Evolutionary conservation across 2,888 invertebrate genomes (phyloP).

Genomic region (Leistus spinibarbis): DNA sequence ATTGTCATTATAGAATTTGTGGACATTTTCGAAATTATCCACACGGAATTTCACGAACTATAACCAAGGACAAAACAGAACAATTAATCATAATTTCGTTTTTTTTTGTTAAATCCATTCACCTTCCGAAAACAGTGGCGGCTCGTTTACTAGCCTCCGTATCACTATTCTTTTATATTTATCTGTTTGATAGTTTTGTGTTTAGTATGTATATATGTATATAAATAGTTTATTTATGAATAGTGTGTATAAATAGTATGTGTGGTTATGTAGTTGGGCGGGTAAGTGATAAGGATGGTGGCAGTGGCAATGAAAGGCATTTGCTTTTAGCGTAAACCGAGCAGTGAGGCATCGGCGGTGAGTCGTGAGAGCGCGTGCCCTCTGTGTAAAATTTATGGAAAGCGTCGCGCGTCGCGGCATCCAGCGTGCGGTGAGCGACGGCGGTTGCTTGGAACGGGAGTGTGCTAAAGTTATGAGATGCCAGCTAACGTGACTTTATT

Average conservation of each 20-base stretch:
- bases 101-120: no score
- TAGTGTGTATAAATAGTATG: not conserved
- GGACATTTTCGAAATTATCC: not conserved
- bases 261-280: conserved; percentile 7
- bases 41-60: not conserved
- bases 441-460: conserved; percentile 7
- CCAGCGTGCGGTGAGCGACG: conserved; percentile 17
- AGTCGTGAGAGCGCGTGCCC: conserved; percentile 15
- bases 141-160: no score
- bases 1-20: not conserved
- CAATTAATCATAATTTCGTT: not conserved
- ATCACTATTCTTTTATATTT: no score
- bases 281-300: conserved; percentile 26
- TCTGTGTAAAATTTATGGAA: conserved; percentile 32
- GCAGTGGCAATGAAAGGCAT: conserved; percentile 29
- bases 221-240: not conserved
- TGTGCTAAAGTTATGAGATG: conserved; percentile 51
- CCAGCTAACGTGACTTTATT: conserved; percentile 53
- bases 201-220: not conserved
- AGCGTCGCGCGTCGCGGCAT: conserved; percentile 17
- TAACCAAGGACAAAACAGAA: not conserved
- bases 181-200: not conserved
- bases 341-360: conserved; percentile 12
- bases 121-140: no score
- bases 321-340: conserved; percentile 25